Evolutionary conservation across 2,113 vertebrate species (phyloP).

Genomic region (Steatornis caripensis): DNA sequence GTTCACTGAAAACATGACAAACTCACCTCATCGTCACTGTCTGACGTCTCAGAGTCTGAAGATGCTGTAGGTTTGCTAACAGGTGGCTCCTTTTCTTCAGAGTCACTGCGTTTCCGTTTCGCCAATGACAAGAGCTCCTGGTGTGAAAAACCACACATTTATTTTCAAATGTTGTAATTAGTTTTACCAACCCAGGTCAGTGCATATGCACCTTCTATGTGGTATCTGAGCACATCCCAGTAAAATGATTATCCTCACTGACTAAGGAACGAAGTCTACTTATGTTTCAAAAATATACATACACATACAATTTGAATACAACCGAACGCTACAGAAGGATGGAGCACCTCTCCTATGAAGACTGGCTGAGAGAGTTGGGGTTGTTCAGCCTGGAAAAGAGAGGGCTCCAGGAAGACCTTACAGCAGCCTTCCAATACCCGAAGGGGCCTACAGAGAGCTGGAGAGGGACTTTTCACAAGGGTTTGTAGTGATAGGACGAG

Average conservation of each 20-base stretch:
- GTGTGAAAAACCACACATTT: background rate
- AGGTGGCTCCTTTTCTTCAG: conserved; percentile 92
- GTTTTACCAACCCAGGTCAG: background rate
- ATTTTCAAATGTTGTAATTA: background rate
- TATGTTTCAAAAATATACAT: background rate
- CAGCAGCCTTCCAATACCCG: too few relatives aligned
- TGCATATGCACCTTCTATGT: background rate
- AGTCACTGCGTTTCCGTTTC: conserved; percentile 94
- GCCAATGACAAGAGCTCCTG: conserved; percentile 94
- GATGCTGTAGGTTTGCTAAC: conserved; percentile 93
- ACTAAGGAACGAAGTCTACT: background rate
- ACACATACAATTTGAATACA: background rate
- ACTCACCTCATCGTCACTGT: conserved; percentile 94
- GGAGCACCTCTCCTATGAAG: too few relatives aligned
- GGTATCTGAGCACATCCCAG: background rate
- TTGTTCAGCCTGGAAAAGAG: too few relatives aligned
- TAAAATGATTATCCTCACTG: background rate
- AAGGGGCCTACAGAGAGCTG: too few relatives aligned
- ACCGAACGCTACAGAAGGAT: background rate
- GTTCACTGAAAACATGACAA: background rate
- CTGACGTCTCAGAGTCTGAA: conserved; percentile 94
- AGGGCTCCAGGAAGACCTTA: too few relatives aligned
- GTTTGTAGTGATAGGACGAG: too few relatives aligned
- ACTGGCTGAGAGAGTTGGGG: too few relatives aligned
- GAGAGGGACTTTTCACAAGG: too few relatives aligned